Percentiles rank a stretch among this genome's conserved stretches.
Conservation (phyloP, 1,140 invertebrate species). For the Sitophilus oryzae region DNA sequence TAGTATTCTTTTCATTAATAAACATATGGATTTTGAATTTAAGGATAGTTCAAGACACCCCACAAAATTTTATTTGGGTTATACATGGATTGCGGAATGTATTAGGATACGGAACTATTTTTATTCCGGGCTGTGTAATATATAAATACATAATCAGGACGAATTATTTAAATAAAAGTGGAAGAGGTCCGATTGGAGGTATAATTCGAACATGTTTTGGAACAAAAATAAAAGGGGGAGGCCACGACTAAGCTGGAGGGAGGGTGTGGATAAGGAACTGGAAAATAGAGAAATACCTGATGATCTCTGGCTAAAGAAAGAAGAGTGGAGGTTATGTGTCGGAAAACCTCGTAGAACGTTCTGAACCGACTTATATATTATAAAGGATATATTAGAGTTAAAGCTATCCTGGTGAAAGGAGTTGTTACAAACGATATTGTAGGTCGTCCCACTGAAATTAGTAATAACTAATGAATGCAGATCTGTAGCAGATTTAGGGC, state of each 20-base stretch:
- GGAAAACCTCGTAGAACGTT: too few relatives aligned
- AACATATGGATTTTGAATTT: constrained; percentile 32
- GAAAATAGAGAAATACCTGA: too few relatives aligned
- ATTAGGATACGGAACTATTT: constrained; percentile 81
- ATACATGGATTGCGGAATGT: constrained; percentile 72
- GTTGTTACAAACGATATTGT: constrained; percentile 93
- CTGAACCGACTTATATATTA: constrained; percentile 92
- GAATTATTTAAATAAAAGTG: constrained; percentile 74
- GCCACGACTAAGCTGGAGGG: too few relatives aligned
- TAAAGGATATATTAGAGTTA: constrained; percentile 89
- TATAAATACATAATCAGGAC: constrained; percentile 75
- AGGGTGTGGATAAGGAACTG: too few relatives aligned
- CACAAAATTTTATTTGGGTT: constrained; percentile 63
- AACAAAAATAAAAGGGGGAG: constrained; percentile 84
- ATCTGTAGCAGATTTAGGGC: constrained; percentile 34
- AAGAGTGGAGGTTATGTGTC: too few relatives aligned
- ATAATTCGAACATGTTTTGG: constrained; percentile 60
- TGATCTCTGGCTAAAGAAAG: too few relatives aligned
- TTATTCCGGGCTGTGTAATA: constrained; percentile 79
- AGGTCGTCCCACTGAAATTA: constrained; percentile 87
- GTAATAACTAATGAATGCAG: too few relatives aligned
- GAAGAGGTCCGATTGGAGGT: constrained; percentile 56
- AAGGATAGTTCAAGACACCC: constrained; percentile 21
- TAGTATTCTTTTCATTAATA: too few relatives aligned
- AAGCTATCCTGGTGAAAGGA: constrained; percentile 87